Conservation (phyloP, 2,797 vertebrate genomes). For the Loris lydekkerianus region DNA sequence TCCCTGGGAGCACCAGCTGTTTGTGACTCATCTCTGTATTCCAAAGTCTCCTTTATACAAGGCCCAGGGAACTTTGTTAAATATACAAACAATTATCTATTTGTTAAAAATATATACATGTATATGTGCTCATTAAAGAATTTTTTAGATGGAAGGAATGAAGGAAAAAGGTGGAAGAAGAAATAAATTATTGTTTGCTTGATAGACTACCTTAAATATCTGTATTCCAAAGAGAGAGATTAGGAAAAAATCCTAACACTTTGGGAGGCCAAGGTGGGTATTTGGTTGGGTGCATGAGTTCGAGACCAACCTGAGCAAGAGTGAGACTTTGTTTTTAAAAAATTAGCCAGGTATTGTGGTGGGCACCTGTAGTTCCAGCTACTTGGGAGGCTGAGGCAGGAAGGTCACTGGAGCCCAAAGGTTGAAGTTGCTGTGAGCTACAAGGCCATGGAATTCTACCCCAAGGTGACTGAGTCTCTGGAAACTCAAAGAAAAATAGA, state of each 20-base stretch:
- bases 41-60: background rate
- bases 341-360: no score
- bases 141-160: background rate
- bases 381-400: no score
- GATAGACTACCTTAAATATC: background rate
- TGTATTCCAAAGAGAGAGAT: background rate
- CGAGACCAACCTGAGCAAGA: no score
- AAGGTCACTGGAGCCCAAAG: no score
- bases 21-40: background rate
- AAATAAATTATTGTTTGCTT: background rate
- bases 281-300: no score
- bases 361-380: no score
- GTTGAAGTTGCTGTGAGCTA: no score
- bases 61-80: background rate
- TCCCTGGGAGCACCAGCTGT: background rate
- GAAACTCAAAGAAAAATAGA: no score
- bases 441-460: no score
- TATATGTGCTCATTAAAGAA: background rate
- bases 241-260: background rate
- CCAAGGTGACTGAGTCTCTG: no score
- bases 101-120: background rate
- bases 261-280: no score
- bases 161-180: background rate
- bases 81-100: background rate
- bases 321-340: no score